These are phyloP conservation scores for Toxostoma redivivum DNA, from an alignment of 2,113 vertebrate species.

Conservation along the genomic window DNA sequence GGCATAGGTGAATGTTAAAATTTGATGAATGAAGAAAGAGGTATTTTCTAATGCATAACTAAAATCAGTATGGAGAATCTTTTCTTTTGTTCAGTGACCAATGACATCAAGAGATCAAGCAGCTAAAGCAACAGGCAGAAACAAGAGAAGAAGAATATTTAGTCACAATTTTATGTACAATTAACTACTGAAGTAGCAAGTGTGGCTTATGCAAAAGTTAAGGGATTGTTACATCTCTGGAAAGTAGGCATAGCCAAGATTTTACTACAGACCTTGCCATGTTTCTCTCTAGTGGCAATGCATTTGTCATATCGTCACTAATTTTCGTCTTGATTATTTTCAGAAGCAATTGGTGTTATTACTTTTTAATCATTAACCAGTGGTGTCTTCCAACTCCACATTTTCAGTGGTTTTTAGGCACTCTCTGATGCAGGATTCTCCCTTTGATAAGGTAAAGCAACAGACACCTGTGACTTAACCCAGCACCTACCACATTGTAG, in stretches of 20 bases:
- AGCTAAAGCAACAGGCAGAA: not conserved
- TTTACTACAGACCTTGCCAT: not conserved
- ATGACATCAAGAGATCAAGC: not conserved
- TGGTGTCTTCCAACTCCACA: fast-evolving
- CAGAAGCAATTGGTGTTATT: not conserved
- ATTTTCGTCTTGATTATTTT: not conserved
- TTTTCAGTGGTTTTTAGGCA: not conserved
- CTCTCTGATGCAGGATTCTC: not conserved
- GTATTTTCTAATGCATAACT: not conserved
- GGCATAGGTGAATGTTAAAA: not conserved
- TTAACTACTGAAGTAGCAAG: not conserved
- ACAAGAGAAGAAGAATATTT: not conserved
- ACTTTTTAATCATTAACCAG: not conserved
- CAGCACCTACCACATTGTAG: not conserved
- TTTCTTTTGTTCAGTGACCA: not conserved
- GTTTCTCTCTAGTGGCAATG: fast-evolving
- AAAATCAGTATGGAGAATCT: not conserved
- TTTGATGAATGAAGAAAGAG: not conserved
- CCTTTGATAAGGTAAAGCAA: not conserved
- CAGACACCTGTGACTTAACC: not conserved
- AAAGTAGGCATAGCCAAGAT: not conserved
- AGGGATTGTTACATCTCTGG: not conserved
- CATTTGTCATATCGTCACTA: not conserved
- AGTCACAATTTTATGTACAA: not conserved
- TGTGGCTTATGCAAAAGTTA: not conserved